Percentiles rank a stretch among this genome's conserved stretches.
These are phyloP conservation scores for Andrena minutula DNA, from an alignment of 2,888 invertebrate genomes.

Conservation along the genomic window DNA sequence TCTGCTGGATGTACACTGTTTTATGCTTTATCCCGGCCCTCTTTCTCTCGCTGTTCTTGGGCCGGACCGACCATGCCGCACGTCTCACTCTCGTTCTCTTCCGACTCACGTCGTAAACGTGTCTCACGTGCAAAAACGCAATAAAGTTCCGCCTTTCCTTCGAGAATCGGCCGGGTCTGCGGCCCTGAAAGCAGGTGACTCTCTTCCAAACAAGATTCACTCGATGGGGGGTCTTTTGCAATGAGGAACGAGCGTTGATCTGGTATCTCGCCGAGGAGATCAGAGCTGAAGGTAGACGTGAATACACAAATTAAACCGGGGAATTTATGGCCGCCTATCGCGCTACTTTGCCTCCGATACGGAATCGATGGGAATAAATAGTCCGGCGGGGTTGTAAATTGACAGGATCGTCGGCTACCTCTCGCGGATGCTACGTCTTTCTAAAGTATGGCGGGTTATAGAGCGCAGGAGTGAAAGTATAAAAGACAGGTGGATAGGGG, in stretches of 20 bases:
- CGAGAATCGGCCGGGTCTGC: conserved; percentile 50
- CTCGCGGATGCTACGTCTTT: neutral
- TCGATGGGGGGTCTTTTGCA: conserved; percentile 68
- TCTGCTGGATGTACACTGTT: conserved; percentile 67
- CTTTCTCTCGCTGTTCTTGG: conserved; percentile 22
- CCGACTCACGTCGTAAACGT: conserved; percentile 71
- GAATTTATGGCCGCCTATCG: conserved; percentile 24
- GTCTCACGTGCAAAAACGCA: conserved; percentile 64
- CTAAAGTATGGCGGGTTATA: neutral
- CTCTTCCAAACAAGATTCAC: conserved; percentile 70
- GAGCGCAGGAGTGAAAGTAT: neutral
- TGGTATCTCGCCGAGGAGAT: conserved; percentile 47
- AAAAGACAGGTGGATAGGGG: conserved; percentile 37
- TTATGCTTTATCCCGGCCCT: conserved; percentile 65
- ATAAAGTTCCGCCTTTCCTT: conserved; percentile 58
- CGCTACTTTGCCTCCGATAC: neutral
- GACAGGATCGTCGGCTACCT: neutral
- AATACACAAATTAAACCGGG: conserved; percentile 37
- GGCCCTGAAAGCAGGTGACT: conserved; percentile 75
- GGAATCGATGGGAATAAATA: neutral
- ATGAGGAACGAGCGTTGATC: conserved; percentile 62
- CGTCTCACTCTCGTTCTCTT: conserved; percentile 66
- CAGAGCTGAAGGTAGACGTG: conserved; percentile 19
- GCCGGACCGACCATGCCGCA: conserved; percentile 36
- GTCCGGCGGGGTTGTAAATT: neutral